Conservation (phyloP, 1,140 invertebrate genomes). For the Pseudomyrmex dendroicus region DNA sequence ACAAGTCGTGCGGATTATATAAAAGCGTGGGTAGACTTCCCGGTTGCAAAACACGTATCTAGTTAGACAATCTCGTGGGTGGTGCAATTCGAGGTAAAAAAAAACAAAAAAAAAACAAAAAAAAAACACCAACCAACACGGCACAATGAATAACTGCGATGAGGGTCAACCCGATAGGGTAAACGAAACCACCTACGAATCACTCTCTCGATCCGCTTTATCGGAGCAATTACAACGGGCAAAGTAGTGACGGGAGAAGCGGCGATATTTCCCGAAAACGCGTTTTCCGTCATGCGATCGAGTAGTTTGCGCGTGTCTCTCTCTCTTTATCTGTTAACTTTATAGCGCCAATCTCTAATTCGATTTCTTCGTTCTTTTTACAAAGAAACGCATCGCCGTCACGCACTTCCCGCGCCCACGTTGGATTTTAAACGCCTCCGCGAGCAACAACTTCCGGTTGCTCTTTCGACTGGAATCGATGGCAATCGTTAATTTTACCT, state of each 20-base stretch:
- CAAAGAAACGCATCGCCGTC: not conserved
- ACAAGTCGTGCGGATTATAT: not conserved
- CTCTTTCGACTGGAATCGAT: too few species aligned
- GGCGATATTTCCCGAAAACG: slow-evolving; percentile 11
- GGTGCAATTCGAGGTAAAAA: too few species aligned
- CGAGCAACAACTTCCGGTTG: too few species aligned
- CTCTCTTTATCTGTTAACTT: slow-evolving; percentile 9
- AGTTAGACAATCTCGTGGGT: slow-evolving; percentile 33
- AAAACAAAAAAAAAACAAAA: too few species aligned
- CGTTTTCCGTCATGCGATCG: not conserved
- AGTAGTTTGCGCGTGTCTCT: not conserved
- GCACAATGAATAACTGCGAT: not conserved
- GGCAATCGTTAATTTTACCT: slow-evolving; percentile 3
- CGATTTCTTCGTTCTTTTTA: slow-evolving; percentile 22
- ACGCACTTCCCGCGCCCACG: slow-evolving; percentile 40
- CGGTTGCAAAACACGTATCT: not conserved
- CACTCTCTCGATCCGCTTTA: slow-evolving; percentile 1
- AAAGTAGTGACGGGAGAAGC: not conserved
- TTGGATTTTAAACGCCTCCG: too few species aligned
- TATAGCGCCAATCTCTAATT: slow-evolving; percentile 8
- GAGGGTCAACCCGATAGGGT: slow-evolving; percentile 56
- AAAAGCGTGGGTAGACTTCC: not conserved
- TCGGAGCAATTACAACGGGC: not conserved
- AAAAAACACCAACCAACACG: not conserved
- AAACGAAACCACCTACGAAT: slow-evolving; percentile 31